Evolutionary conservation across 2,888 invertebrate species (phyloP), one percentile per base, ranked within the genome.

Genomic region (Drosophila cognata): DNA sequence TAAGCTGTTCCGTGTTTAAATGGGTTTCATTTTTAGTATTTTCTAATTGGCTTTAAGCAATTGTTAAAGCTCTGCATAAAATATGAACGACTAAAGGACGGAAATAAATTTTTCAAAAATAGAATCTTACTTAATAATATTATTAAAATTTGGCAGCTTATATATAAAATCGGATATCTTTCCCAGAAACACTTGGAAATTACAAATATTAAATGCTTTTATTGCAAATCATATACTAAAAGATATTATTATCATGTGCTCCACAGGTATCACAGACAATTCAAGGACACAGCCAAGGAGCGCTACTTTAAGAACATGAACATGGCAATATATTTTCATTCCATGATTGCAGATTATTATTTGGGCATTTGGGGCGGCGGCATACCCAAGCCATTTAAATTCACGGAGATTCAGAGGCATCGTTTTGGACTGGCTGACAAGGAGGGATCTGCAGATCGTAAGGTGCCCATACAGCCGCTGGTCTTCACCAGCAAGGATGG

Each of bases 231-330:
- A 41, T n/a, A 13, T 43, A 25, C 0, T 59, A 38, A 58, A n/a
- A 6, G 13, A 31, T 18, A 11, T 52, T 28, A 25, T 25, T 6
- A 38, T 46, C 16, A 31, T 74, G 10, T 74, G 43, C 58, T 55
- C 29, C n/a, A 74, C 74, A 77, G 77, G 77, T 78, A 78, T 92
- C 99, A 99, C 92, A 94, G 98, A 63, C 99, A 99, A 93, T 99
- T 99, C 93, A 95, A 98, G 1, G 98, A 98, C 91, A 96, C 99
- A 0, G 99, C 99, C 0, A 96, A 96, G 62, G 99, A 99, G 92
- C 94, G 99, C 55, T 99, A 99, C 93, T 99, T 99, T 94, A 98
- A 98, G 93, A 99, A 99, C 91, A 96, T 98, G 95, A 98, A 98
- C 92, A 97, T 98, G 96, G 97, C 98, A 0, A 96, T 96, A 93